Conservation (phyloP, 1,140 invertebrate genomes). For the Plectrocnemia conspersa region DNA sequence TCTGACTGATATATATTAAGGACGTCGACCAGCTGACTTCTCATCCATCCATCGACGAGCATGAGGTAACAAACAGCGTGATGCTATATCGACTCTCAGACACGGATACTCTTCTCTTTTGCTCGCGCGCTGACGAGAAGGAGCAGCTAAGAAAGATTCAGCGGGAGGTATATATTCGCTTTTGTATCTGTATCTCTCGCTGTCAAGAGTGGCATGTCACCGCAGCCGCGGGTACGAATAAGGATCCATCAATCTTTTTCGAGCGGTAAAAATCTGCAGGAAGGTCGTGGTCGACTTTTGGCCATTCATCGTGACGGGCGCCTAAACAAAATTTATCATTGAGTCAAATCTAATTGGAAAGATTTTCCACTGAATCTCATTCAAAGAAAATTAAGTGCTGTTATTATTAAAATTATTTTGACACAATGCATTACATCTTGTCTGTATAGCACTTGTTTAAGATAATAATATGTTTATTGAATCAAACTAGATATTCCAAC, state of each 20-base stretch:
- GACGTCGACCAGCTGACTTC: constrained; percentile 1
- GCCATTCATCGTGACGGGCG: too few species aligned
- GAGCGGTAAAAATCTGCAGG: neutral
- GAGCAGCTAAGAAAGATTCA: neutral
- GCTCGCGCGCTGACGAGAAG: neutral
- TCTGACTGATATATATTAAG: constrained; percentile 7
- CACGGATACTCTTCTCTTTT: neutral
- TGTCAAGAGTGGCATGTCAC: constrained; percentile 24
- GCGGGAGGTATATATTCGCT: neutral
- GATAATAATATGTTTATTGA: too few species aligned
- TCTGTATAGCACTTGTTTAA: too few species aligned
- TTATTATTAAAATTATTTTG: too few species aligned
- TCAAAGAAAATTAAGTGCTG: too few species aligned
- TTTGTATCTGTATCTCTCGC: constrained; percentile 15
- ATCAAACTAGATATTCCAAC: too few species aligned
- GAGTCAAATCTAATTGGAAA: too few species aligned
- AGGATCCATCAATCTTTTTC: constrained; percentile 27
- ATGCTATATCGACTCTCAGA: constrained; percentile 5
- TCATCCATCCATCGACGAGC: constrained; percentile 1
- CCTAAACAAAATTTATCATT: too few species aligned
- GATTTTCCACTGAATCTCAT: too few species aligned
- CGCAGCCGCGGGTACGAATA: constrained; percentile 17
- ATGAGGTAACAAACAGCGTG: constrained; percentile 7
- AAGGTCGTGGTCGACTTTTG: too few species aligned
- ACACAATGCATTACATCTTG: too few species aligned